phyloP scores from a whole-genome alignment of 1,140 invertebrate species.

The Metopolophium dirhodum region DNA sequence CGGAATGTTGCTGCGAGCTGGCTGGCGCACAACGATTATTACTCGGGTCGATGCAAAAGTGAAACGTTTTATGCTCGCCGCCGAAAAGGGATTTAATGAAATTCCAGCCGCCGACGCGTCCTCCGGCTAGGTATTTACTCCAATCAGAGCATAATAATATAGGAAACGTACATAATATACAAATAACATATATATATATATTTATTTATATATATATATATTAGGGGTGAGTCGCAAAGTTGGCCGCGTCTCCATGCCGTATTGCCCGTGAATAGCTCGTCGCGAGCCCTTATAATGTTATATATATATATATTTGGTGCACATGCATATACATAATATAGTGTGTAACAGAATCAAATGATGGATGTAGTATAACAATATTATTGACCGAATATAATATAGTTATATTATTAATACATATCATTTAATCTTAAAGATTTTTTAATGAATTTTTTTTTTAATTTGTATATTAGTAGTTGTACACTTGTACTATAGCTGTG shows the following conservation, averaged over 20 bases:
- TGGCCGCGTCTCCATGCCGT: background rate
- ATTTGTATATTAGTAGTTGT: too few species aligned
- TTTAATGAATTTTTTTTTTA: too few species aligned
- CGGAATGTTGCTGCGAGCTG: background rate
- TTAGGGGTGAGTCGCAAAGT: background rate
- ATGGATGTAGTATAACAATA: too few species aligned
- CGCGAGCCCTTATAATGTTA: too few species aligned
- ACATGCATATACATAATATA: too few species aligned
- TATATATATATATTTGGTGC: too few species aligned
- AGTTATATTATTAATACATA: too few species aligned
- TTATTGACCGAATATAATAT: too few species aligned
- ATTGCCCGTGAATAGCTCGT: background rate
- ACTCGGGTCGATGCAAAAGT: conserved; percentile 12
- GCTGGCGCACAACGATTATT: background rate
- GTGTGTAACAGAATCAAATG: too few species aligned
- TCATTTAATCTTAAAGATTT: too few species aligned
- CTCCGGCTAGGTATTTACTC: background rate
- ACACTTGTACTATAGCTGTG: too few species aligned
- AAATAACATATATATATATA: background rate
- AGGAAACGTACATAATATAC: background rate
- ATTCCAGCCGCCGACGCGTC: background rate
- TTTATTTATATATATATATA: too few species aligned
- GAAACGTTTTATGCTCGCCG: background rate
- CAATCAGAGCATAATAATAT: background rate
- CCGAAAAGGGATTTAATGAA: conserved; percentile 29